Evolutionary conservation across 2,888 invertebrate species (phyloP).

Genomic region (Zygogramma bicolorata): DNA sequence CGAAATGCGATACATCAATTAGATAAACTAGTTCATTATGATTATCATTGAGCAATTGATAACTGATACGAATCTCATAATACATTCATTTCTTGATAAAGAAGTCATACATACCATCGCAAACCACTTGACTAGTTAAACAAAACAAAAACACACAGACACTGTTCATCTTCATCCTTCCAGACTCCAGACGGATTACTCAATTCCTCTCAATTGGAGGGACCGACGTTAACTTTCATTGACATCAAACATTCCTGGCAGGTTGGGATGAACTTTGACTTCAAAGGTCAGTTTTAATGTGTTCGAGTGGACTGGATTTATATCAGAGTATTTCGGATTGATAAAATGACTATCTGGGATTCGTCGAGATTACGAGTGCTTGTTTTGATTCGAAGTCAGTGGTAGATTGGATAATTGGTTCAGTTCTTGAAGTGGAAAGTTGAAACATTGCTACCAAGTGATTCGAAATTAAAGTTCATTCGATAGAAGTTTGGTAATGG

Average conservation of each 20-base stretch:
- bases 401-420: too few species aligned
- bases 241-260: not conserved
- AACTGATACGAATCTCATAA: not conserved
- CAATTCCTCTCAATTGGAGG: not conserved
- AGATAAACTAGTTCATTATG: not conserved
- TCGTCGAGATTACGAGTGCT: not conserved
- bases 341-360: slow-evolving; percentile 2
- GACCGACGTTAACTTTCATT: not conserved
- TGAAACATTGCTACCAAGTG: too few species aligned
- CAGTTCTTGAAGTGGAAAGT: too few species aligned
- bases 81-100: not conserved
- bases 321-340: not conserved
- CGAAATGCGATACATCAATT: too few species aligned
- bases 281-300: not conserved
- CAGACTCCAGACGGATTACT: too few species aligned
- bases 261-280: not conserved
- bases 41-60: not conserved
- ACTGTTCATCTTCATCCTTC: not conserved
- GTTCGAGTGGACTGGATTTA: not conserved
- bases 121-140: not conserved
- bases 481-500: too few species aligned
- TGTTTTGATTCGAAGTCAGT: not conserved
- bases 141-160: not conserved
- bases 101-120: not conserved
- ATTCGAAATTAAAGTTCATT: too few species aligned